Percentiles rank a stretch among this genome's conserved stretches.
These are phyloP conservation scores for Gobius niger DNA, from an alignment of 2,113 vertebrate species.

Conservation along the genomic window DNA sequence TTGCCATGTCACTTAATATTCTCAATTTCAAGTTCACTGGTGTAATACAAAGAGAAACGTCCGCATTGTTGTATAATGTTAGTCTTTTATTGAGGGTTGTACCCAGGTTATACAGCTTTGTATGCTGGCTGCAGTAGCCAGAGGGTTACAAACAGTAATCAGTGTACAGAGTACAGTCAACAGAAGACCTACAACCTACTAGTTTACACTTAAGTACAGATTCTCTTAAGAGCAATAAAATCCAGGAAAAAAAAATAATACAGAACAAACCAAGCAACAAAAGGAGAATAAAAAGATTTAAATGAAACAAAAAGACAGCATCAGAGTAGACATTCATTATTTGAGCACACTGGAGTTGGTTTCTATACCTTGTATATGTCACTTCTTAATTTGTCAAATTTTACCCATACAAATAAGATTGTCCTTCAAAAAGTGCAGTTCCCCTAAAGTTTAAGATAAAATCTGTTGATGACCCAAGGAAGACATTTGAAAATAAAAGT, in stretches of 20 bases:
- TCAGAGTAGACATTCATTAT: constrained; percentile 82
- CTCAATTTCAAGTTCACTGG: too few species aligned
- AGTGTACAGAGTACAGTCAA: constrained; percentile 83
- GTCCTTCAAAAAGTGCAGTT: constrained; percentile 86
- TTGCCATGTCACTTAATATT: too few species aligned
- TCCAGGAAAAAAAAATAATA: constrained; percentile 61
- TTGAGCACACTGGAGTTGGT: constrained; percentile 78
- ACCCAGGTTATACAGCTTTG: constrained; percentile 84
- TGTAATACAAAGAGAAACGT: background rate
- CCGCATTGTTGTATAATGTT: constrained; percentile 56
- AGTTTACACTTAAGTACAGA: constrained; percentile 77
- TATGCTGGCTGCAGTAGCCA: constrained; percentile 76
- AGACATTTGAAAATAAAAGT: constrained; percentile 77
- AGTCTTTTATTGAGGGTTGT: constrained; percentile 85
- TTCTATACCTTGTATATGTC: constrained; percentile 76
- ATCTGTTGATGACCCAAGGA: constrained; percentile 77
- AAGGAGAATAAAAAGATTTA: constrained; percentile 65
- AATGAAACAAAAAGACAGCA: constrained; percentile 74
- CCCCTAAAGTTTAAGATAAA: constrained; percentile 75
- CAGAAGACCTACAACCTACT: constrained; percentile 79
- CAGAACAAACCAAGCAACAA: constrained; percentile 80
- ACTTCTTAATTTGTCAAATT: constrained; percentile 74
- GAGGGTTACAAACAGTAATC: constrained; percentile 82
- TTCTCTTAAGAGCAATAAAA: constrained; percentile 81
- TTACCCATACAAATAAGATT: constrained; percentile 84